Conservation (phyloP, 1,140 invertebrate species). For the Trichoplusia ni region DNA sequence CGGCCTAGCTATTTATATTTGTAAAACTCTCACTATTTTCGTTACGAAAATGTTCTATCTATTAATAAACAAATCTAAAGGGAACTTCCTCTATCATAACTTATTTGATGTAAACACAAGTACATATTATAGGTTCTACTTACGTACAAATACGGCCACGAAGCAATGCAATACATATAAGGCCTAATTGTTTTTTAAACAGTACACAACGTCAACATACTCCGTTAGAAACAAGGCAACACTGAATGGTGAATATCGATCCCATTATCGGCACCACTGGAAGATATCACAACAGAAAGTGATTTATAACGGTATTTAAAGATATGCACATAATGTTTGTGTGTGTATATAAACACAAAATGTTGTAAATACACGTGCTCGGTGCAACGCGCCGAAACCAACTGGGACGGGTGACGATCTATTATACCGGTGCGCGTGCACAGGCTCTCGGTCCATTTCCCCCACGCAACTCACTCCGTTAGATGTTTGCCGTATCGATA, state of each 20-base stretch:
- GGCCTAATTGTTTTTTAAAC: constrained; percentile 20
- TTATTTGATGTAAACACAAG: not conserved
- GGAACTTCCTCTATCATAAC: not conserved
- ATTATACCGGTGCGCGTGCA: constrained; percentile 75
- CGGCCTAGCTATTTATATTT: constrained; percentile 6
- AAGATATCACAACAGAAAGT: constrained; percentile 22
- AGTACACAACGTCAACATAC: constrained; percentile 36
- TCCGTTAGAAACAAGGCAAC: constrained; percentile 24
- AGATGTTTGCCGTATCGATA: constrained; percentile 74
- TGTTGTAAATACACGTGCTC: constrained; percentile 63
- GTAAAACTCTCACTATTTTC: not conserved
- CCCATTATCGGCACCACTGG: constrained; percentile 34
- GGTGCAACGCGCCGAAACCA: constrained; percentile 72
- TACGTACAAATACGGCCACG: constrained; percentile 18
- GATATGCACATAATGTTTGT: constrained; percentile 33
- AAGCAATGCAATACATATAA: constrained; percentile 13
- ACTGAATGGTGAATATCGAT: constrained; percentile 19
- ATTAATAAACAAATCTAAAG: not conserved
- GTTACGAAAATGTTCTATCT: not conserved
- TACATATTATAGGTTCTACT: constrained; percentile 9
- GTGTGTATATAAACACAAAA: constrained; percentile 40
- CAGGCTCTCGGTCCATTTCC: constrained; percentile 76
- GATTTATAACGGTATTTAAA: constrained; percentile 22
- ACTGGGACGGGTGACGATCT: constrained; percentile 76
- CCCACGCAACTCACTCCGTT: constrained; percentile 78